Conservation (phyloP, 2,797 vertebrate genomes). For the Odontamblyopus rebecca region DNA sequence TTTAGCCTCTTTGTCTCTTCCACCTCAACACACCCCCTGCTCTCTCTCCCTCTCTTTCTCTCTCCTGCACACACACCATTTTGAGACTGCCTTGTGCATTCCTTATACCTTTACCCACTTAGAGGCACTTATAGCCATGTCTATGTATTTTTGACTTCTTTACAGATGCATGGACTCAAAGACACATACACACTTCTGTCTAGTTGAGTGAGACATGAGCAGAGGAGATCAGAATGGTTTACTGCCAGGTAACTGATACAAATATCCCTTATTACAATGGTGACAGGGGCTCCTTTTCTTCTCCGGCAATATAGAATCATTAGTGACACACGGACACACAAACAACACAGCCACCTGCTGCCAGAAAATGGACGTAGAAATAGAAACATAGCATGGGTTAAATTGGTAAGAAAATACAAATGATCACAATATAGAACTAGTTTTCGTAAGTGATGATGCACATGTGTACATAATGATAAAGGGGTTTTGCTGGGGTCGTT, state of each 20-base stretch:
- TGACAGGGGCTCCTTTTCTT: slow-evolving; percentile 70
- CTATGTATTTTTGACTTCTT: slow-evolving; percentile 8
- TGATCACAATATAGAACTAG: slow-evolving; percentile 20
- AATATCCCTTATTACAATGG: slow-evolving; percentile 75
- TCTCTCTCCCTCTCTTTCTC: slow-evolving; percentile 11
- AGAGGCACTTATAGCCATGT: slow-evolving; percentile 5
- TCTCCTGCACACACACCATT: slow-evolving; percentile 21
- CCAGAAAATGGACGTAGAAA: slow-evolving; percentile 14
- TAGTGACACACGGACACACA: slow-evolving; percentile 50
- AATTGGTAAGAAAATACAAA: not conserved
- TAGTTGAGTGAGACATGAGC: slow-evolving; percentile 59
- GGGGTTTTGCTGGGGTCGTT: slow-evolving; percentile 75
- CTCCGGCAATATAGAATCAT: slow-evolving; percentile 73
- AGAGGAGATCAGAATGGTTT: slow-evolving; percentile 63
- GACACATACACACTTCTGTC: slow-evolving; percentile 25
- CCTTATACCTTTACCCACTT: slow-evolving; percentile 18
- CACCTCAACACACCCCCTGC: slow-evolving; percentile 46
- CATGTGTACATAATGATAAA: slow-evolving; percentile 67
- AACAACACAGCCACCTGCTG: slow-evolving; percentile 17
- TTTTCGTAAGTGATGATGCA: slow-evolving; percentile 66
- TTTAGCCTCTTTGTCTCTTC: slow-evolving; percentile 69
- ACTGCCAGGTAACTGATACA: slow-evolving; percentile 73
- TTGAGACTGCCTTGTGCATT: slow-evolving; percentile 8
- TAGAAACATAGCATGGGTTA: not conserved
- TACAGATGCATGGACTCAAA: slow-evolving; percentile 31